Conservation (phyloP, 92 coral and sea anemone genomes). For the Heteractis magnifica region DNA sequence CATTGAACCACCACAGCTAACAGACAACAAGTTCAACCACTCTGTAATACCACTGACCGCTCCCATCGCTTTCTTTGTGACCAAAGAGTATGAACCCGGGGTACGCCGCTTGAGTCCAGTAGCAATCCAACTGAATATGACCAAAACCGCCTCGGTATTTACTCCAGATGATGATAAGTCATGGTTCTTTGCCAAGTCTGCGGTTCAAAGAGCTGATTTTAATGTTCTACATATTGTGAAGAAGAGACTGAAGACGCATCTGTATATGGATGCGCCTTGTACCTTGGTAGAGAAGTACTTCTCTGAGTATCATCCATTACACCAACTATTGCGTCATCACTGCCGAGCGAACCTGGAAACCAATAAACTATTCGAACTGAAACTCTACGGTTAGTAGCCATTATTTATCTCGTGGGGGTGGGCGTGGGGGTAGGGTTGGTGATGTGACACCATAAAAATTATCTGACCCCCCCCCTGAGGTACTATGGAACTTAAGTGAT, state of each 20-base stretch:
- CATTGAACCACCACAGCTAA: constrained; percentile 63
- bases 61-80: constrained; percentile 80
- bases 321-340: constrained; percentile 88
- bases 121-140: constrained; percentile 84
- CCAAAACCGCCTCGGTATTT: constrained; percentile 72
- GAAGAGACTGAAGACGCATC: constrained; percentile 81
- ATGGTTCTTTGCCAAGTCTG: constrained; percentile 95
- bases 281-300: constrained; percentile 83
- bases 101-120: constrained; percentile 79
- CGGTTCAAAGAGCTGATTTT: constrained; percentile 92
- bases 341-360: constrained; percentile 90
- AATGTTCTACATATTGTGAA: constrained; percentile 79
- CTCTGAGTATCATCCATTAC: constrained; percentile 90
- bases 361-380: constrained; percentile 82
- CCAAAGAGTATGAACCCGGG: constrained; percentile 66
- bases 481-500: too few relatives aligned
- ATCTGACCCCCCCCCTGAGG: too few relatives aligned
- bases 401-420: too few relatives aligned
- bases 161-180: constrained; percentile 81
- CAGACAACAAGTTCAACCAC: constrained; percentile 68
- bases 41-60: constrained; percentile 90
- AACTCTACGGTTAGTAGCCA: constrained; percentile 70
- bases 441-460: too few relatives aligned
- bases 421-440: too few relatives aligned
- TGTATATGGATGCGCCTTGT: constrained; percentile 85